Evolutionary conservation across 2,888 invertebrate species (phyloP).

Genomic region (Thymelicus acteon): DNA sequence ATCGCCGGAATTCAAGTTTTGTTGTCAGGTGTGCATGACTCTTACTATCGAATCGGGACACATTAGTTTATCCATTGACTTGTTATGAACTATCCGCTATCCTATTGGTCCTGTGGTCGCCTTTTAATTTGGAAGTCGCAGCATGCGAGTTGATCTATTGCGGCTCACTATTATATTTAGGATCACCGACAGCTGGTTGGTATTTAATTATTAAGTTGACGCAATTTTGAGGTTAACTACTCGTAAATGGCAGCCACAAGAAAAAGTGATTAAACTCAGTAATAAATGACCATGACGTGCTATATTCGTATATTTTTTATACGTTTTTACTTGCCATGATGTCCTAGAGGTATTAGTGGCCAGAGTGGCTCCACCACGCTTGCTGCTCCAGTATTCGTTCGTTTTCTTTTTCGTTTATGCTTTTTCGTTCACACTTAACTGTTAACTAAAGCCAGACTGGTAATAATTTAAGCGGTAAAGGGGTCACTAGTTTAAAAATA

Average conservation of each 20-base stretch:
- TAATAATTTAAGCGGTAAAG: neutral
- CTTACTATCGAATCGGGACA: neutral
- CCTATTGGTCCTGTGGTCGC: neutral
- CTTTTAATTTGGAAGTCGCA: neutral
- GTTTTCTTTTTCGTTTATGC: neutral
- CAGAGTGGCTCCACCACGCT: neutral
- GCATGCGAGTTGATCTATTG: neutral
- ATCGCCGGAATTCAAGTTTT: neutral
- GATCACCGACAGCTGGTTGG: neutral
- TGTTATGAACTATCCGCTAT: neutral
- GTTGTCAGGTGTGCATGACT: conserved; percentile 6
- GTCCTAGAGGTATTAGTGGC: neutral
- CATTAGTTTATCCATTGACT: neutral
- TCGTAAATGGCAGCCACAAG: neutral
- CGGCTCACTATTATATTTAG: neutral
- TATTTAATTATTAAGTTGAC: neutral
- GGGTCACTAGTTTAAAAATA: conserved; percentile 3
- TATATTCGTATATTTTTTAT: too few relatives aligned
- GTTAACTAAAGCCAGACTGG: neutral
- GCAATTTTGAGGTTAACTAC: neutral
- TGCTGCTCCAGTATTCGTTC: neutral
- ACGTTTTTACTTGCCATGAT: neutral
- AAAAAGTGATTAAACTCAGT: neutral
- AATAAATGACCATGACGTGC: too few relatives aligned
- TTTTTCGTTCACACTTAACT: neutral